phyloP scores from a whole-genome alignment of 1,140 invertebrate species.

The Euura saliciscinereae region DNA sequence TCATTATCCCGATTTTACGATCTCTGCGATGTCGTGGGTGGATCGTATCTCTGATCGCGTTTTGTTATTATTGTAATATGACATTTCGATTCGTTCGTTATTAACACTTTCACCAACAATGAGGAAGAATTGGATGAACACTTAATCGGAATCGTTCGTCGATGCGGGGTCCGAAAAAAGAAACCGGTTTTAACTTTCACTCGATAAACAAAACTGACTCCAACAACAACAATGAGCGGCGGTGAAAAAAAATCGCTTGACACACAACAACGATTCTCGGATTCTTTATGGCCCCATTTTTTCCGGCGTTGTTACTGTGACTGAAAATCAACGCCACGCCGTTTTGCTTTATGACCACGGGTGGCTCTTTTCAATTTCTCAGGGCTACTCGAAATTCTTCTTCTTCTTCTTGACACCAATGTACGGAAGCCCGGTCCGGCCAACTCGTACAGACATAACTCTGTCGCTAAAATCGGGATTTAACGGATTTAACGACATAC shows the following conservation, averaged over 20 bases:
- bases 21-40: not conserved
- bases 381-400: no score
- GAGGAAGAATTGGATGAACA: no score
- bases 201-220: not conserved
- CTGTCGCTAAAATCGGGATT: no score
- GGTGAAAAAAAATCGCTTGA: no score
- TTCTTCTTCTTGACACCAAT: not conserved
- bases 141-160: no score
- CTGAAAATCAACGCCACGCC: not conserved
- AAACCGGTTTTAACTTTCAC: not conserved
- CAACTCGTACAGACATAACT: no score
- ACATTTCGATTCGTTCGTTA: not conserved
- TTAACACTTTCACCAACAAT: conserved; percentile 1
- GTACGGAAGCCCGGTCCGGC: not conserved
- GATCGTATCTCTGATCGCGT: not conserved
- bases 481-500: no score
- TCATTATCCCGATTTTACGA: not conserved
- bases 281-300: not conserved
- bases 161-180: no score
- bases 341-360: not conserved
- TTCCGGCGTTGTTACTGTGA: not conserved
- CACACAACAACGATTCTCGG: not conserved
- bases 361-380: no score
- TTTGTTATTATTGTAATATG: not conserved
- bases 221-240: not conserved